Evolutionary conservation across 2,113 vertebrate genomes (phyloP).

Genomic region (Neolamprologus variostigma): DNA sequence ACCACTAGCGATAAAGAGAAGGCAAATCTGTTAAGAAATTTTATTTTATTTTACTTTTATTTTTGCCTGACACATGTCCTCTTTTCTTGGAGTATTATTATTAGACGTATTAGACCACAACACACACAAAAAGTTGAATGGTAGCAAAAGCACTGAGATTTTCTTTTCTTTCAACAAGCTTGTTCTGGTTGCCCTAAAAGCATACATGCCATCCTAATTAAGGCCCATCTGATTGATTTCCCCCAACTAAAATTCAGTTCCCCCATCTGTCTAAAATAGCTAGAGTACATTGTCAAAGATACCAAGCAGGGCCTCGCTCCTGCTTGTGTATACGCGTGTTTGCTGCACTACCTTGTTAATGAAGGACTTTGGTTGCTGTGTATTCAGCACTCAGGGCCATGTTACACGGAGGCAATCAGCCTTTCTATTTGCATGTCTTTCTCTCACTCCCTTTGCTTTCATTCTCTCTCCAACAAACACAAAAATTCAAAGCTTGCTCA

Average conservation of each 20-base stretch:
- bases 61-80: background rate
- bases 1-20: background rate
- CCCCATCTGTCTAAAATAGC: conserved; percentile 31
- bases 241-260: background rate
- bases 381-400: background rate
- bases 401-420: background rate
- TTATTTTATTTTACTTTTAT: background rate
- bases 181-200: background rate
- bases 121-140: background rate
- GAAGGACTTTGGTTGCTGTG: conserved; percentile 9
- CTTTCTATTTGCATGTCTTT: conserved; percentile 4
- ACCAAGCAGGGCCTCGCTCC: background rate
- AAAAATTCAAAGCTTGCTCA: conserved; percentile 6
- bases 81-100: background rate
- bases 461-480: background rate
- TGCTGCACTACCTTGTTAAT: conserved; percentile 20
- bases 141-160: background rate
- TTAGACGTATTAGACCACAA: background rate
- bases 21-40: background rate
- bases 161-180: background rate
- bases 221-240: conserved; percentile 29
- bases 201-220: conserved; percentile 40
- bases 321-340: background rate
- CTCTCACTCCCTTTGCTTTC: background rate
- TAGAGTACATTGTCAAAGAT: background rate